Evolutionary conservation across 2,113 vertebrate genomes (phyloP).

Genomic region (Rhynchomys soricoides): DNA sequence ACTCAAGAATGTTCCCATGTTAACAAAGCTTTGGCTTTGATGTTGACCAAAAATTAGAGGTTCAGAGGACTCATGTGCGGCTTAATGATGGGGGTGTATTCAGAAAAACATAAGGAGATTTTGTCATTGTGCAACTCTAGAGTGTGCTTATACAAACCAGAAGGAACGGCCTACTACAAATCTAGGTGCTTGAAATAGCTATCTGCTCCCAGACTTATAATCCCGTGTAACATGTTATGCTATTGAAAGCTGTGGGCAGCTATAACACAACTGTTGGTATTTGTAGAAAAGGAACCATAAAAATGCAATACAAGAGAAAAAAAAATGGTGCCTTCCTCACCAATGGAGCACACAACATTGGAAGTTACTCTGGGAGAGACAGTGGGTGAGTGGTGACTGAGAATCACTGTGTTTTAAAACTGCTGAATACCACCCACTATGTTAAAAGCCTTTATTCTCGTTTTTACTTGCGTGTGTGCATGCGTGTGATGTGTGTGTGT

Average conservation of each 20-base stretch:
- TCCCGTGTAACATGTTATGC: background rate
- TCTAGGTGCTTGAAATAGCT: background rate
- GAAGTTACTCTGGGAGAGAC: background rate
- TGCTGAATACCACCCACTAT: background rate
- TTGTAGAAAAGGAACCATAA: background rate
- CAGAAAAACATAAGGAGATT: background rate
- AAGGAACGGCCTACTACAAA: background rate
- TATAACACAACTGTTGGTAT: background rate
- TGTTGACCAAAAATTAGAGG: conserved; percentile 9
- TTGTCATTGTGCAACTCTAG: background rate
- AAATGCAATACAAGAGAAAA: background rate
- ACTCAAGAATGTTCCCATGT: background rate
- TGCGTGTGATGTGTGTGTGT: background rate
- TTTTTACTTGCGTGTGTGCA: background rate
- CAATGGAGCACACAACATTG: background rate
- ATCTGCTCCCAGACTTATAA: background rate
- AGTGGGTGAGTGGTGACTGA: background rate
- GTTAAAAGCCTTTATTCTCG: background rate
- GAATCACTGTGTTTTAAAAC: background rate
- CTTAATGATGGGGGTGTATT: background rate
- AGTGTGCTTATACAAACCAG: background rate
- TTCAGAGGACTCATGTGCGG: background rate
- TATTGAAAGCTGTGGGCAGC: background rate
- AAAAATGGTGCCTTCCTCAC: background rate
- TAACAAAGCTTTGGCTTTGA: conserved; percentile 15